A percentile compares a stretch with the other conserved stretches of the same genome.
These are phyloP conservation scores for Pollenia amentaria DNA, from an alignment of 2,888 invertebrate genomes.

Conservation along the genomic window DNA sequence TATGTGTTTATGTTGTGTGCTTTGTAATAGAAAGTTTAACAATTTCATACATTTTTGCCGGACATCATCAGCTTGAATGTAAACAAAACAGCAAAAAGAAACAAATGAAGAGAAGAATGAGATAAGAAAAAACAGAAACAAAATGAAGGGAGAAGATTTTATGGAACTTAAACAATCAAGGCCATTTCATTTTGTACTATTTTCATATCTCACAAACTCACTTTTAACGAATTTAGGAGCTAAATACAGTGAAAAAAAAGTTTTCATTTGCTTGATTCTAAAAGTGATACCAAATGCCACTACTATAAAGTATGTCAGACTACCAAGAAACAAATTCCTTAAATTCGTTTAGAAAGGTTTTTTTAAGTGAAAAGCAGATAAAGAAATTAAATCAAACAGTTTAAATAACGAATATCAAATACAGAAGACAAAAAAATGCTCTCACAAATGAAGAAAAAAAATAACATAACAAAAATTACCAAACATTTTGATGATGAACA, in stretches of 20 bases:
- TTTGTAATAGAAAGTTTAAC: slow-evolving; percentile 49
- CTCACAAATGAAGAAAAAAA: slow-evolving; percentile 1
- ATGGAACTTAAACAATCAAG: slow-evolving; percentile 62
- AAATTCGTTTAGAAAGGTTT: not conserved
- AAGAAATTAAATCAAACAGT: slow-evolving; percentile 9
- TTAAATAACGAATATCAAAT: slow-evolving; percentile 67
- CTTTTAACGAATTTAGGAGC: not conserved
- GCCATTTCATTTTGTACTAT: slow-evolving; percentile 54
- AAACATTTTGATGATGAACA: slow-evolving; percentile 25
- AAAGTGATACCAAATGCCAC: not conserved
- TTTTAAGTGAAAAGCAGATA: no score
- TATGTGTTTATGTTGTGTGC: slow-evolving; percentile 12
- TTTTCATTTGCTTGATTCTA: not conserved
- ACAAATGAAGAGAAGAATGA: slow-evolving; percentile 4
- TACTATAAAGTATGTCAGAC: slow-evolving; percentile 27
- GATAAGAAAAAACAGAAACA: slow-evolving; percentile 17
- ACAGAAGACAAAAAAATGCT: slow-evolving; percentile 21
- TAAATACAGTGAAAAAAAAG: no score
- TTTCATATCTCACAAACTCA: not conserved
- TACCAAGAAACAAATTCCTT: slow-evolving; percentile 43
- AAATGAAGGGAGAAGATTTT: slow-evolving; percentile 40
- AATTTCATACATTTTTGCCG: slow-evolving; percentile 56
- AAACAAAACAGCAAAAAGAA: slow-evolving; percentile 20
- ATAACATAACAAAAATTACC: slow-evolving; percentile 11
- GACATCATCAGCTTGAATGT: slow-evolving; percentile 34